Evolutionary conservation across 2,113 vertebrate genomes (phyloP).

Genomic region (Ptilonorhynchus violaceus): DNA sequence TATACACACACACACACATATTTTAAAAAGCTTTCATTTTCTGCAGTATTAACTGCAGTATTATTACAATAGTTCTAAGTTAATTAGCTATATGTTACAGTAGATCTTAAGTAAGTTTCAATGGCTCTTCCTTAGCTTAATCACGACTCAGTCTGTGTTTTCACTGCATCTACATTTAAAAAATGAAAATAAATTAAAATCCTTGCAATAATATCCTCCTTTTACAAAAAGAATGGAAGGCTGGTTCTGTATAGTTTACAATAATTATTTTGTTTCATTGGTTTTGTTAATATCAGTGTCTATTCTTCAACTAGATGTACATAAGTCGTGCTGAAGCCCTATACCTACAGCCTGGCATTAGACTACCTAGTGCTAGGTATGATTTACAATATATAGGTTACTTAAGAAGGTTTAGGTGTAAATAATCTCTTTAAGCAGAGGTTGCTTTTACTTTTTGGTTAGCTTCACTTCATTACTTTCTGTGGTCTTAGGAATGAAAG

Average conservation of each 20-base stretch:
- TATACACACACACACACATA: rapidly evolving
- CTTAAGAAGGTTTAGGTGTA: neutral
- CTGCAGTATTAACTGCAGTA: neutral
- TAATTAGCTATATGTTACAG: neutral
- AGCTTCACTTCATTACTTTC: neutral
- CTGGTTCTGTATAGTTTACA: neutral
- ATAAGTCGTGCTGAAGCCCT: neutral
- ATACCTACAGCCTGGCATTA: neutral
- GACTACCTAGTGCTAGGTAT: neutral
- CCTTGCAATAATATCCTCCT: neutral
- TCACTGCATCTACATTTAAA: neutral
- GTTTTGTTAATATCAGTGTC: neutral
- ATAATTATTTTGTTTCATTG: neutral
- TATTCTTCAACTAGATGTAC: neutral
- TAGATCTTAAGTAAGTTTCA: slow-evolving; percentile 1
- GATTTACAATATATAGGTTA: neutral
- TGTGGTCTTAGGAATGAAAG: neutral
- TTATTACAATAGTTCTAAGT: neutral
- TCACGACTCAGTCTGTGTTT: neutral
- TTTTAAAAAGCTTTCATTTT: neutral
- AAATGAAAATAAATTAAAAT: neutral
- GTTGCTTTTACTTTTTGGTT: neutral
- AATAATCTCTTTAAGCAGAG: neutral
- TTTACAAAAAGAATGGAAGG: neutral
- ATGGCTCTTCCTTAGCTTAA: neutral